Percentiles rank a stretch among this genome's conserved stretches.
Evolutionary conservation across 2,888 invertebrate species (phyloP).

Genomic region (Odontomyia ornata): DNA sequence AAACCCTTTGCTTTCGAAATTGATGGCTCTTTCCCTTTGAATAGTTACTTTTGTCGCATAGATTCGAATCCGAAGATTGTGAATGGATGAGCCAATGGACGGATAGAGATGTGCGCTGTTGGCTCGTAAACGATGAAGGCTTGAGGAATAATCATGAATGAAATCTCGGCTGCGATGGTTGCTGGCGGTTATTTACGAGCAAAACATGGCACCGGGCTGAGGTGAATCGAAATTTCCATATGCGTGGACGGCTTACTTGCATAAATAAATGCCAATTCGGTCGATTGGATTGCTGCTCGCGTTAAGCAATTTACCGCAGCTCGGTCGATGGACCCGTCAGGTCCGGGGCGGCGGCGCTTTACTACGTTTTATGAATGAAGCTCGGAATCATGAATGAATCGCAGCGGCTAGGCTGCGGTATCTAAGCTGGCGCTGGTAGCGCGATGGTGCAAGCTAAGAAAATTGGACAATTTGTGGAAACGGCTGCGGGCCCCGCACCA

Average conservation of each 20-base stretch:
- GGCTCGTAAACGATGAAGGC: no score
- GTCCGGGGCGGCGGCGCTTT: not conserved
- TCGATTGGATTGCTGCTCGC: constrained; percentile 2
- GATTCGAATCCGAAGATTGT: no score
- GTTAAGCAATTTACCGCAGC: no score
- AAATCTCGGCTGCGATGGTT: not conserved
- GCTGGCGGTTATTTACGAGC: not conserved
- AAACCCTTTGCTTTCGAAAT: not conserved
- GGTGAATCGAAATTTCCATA: not conserved
- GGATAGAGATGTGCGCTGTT: no score
- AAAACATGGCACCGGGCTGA: not conserved
- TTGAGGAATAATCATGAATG: no score
- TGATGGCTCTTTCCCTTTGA: not conserved
- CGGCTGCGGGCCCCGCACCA: no score
- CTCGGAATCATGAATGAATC: not conserved
- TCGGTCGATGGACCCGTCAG: not conserved
- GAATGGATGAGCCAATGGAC: no score
- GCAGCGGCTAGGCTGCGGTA: not conserved
- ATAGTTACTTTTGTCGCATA: not conserved
- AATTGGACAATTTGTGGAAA: not conserved
- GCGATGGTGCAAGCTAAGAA: not conserved
- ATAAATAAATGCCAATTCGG: constrained; percentile 4
- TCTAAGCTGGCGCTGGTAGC: not conserved
- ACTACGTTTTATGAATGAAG: constrained; percentile 2
- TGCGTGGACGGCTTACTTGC: constrained; percentile 12